Evolutionary conservation across 2,888 invertebrate species (phyloP).

Genomic region (Mesopsocus fuscifrons): DNA sequence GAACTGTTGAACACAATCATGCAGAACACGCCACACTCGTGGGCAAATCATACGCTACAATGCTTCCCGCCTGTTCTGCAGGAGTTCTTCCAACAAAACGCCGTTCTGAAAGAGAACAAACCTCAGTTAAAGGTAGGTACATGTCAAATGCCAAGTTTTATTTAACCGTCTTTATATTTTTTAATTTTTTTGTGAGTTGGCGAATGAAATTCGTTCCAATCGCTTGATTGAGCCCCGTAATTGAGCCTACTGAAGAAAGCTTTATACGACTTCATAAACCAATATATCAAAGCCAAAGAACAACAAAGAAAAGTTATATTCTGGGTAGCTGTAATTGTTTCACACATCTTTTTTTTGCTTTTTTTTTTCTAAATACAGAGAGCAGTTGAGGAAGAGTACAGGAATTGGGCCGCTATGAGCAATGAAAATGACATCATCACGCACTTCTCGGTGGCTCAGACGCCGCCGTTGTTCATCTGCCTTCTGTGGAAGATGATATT

Average conservation of each 20-base stretch:
- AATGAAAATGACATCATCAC: conserved; percentile 92
- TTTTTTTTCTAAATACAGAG: conserved; percentile 27
- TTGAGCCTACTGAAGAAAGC: no score
- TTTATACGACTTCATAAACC: no score
- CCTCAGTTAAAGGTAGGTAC: conserved; percentile 48
- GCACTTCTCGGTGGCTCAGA: conserved; percentile 86
- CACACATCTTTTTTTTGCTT: not conserved
- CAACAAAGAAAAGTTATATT: no score
- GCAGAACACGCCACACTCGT: conserved; percentile 87
- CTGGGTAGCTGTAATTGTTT: not conserved
- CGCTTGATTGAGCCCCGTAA: no score
- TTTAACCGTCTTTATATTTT: no score
- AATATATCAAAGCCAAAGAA: no score
- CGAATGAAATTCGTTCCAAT: no score
- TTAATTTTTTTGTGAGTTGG: no score
- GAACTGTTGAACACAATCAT: conserved; percentile 77
- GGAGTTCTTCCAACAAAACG: conserved; percentile 75
- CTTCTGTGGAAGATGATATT: conserved; percentile 89
- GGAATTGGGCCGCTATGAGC: conserved; percentile 93
- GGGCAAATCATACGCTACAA: conserved; percentile 82
- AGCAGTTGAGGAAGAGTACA: conserved; percentile 86
- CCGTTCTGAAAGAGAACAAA: conserved; percentile 73
- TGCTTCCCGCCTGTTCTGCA: conserved; percentile 80
- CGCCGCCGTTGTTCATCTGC: conserved; percentile 79
- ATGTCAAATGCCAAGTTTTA: not conserved